These are phyloP conservation scores for Rachycentron canadum DNA, from an alignment of 2,797 vertebrate species.

Conservation along the genomic window DNA sequence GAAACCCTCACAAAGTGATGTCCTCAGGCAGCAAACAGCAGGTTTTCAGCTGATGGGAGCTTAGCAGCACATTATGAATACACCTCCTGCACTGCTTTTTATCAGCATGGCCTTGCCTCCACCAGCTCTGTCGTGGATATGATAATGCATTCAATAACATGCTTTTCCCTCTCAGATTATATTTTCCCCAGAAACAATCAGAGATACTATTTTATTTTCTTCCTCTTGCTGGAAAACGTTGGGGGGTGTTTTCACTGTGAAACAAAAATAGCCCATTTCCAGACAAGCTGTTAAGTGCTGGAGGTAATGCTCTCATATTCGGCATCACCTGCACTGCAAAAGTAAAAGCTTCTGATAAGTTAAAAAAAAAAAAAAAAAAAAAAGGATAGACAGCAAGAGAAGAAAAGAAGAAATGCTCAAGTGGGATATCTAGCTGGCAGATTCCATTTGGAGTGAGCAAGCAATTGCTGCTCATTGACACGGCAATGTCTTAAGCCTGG, in stretches of 20 bases:
- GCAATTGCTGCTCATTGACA: conserved; percentile 78
- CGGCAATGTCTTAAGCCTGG: conserved; percentile 78
- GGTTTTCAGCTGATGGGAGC: conserved; percentile 49
- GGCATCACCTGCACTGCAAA: conserved; percentile 44
- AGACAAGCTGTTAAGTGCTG: conserved; percentile 72
- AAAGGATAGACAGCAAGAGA: not conserved
- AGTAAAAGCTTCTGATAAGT: conserved; percentile 40
- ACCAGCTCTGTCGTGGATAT: conserved; percentile 30
- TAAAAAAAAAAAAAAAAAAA: not conserved
- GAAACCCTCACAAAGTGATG: conserved; percentile 51
- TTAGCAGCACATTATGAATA: conserved; percentile 64
- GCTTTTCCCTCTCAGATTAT: conserved; percentile 51
- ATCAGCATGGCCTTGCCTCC: conserved; percentile 46
- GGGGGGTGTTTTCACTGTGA: conserved; percentile 54
- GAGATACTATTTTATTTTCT: conserved; percentile 24
- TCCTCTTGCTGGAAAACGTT: conserved; percentile 31
- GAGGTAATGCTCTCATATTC: conserved; percentile 67
- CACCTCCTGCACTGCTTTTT: conserved; percentile 72
- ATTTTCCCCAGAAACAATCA: conserved; percentile 66
- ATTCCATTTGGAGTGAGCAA: conserved; percentile 73
- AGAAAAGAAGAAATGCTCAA: conserved; percentile 57
- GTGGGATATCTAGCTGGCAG: conserved; percentile 63
- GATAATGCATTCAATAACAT: conserved; percentile 67
- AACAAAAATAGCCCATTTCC: conserved; percentile 68
- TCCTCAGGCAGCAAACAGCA: conserved; percentile 52